phyloP scores from a whole-genome alignment of 2,797 vertebrate species.

The Lagodon rhomboides region DNA sequence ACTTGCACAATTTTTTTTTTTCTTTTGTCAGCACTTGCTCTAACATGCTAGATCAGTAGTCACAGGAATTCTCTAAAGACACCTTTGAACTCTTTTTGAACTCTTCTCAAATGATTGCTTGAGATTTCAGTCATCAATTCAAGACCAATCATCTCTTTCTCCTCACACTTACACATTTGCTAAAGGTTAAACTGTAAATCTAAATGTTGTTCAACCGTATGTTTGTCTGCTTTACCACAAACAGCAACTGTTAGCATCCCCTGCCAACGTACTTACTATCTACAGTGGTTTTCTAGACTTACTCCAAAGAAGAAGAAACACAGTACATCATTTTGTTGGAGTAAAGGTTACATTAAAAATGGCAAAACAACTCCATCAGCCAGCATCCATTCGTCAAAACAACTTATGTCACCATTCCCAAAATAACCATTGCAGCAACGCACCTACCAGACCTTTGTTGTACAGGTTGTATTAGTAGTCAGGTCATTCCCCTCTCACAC shows the following conservation, averaged over 20 bases:
- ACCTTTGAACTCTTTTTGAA: neutral
- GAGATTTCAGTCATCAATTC: neutral
- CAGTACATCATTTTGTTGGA: neutral
- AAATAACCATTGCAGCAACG: no score
- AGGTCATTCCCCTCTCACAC: no score
- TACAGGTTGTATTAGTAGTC: no score
- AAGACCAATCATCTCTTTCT: neutral
- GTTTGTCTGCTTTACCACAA: neutral
- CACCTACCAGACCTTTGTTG: no score
- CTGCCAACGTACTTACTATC: neutral
- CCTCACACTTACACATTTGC: neutral
- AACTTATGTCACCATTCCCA: no score
- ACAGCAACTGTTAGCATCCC: neutral
- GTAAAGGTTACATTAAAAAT: no score
- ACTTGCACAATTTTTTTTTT: neutral
- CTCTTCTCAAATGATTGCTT: slow-evolving; percentile 2
- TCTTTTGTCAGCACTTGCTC: slow-evolving; percentile 41
- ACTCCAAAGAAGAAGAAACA: neutral
- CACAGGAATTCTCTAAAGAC: neutral
- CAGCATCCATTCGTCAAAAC: no score
- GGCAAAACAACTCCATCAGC: no score
- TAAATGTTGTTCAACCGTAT: neutral
- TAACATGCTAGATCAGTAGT: slow-evolving; percentile 6
- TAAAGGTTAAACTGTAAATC: neutral
- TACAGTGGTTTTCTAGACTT: neutral